Conservation (phyloP, 2,888 invertebrate species). For the Diloba caeruleocephala region DNA sequence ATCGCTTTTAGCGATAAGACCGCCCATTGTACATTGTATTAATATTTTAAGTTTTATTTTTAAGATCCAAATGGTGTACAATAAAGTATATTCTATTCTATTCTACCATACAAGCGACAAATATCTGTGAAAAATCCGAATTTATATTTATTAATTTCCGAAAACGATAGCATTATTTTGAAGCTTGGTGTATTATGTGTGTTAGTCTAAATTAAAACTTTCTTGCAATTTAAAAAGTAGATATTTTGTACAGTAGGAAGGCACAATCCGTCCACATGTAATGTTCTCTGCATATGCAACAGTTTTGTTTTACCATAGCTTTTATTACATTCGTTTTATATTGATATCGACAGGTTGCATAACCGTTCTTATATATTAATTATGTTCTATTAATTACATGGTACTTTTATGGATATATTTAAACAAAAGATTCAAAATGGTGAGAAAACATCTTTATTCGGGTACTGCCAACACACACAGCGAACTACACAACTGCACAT, state of each 20-base stretch:
- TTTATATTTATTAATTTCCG: constrained; percentile 55
- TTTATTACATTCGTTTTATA: constrained; percentile 9
- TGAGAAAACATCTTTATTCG: too few species aligned
- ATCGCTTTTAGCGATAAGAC: too few species aligned
- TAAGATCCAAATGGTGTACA: too few species aligned
- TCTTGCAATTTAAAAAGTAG: constrained; percentile 48
- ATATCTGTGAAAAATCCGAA: constrained; percentile 55
- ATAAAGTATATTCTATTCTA: too few species aligned
- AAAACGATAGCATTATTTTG: constrained; percentile 39
- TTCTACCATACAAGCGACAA: constrained; percentile 31
- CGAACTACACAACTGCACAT: too few species aligned
- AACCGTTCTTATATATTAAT: too few species aligned
- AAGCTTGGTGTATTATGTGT: constrained; percentile 45
- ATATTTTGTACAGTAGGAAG: constrained; percentile 60
- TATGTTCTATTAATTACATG: too few species aligned
- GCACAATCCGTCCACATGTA: constrained; percentile 79
- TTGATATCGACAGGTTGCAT: constrained; percentile 28
- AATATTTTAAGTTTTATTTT: too few species aligned
- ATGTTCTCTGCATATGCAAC: constrained; percentile 61
- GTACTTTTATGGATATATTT: too few species aligned
- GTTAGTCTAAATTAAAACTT: constrained; percentile 41
- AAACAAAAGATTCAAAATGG: too few species aligned
- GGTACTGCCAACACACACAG: too few species aligned
- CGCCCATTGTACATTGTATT: too few species aligned
- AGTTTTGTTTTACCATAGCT: constrained; percentile 19